Evolutionary conservation across 2,113 vertebrate genomes (phyloP), one percentile per base, ranked within the genome.

Genomic region (Vanacampus margaritifer): DNA sequence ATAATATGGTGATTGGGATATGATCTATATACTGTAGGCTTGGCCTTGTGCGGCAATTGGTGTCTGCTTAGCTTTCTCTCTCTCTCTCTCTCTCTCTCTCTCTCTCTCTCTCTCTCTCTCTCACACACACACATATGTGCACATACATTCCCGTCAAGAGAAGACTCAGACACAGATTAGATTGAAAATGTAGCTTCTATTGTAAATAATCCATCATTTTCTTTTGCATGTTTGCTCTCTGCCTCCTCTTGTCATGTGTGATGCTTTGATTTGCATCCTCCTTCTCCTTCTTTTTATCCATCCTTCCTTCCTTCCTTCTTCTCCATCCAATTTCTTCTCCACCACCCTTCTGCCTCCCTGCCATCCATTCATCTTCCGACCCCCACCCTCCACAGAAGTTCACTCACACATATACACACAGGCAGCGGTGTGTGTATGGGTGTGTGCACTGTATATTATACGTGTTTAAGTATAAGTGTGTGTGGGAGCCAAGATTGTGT

Each of bases 1-100:
- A 71, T 81, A 77, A 73, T 83, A 72, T 78, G 75, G 79, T 85
- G 81, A 86, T 85, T 86, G 82, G 76, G 76, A 80, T 72, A 79
- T 89, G 84, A 87, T 87, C 76, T 86, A 86, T 87, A 81, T 61
- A 59, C 32, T 59, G 57, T 78, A 45, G 63, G 68, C 82, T 75
- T 81, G 76, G 82, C 82, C 85, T 86, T 83, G 80, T 81, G 79
- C 71, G 67, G 71, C 63, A 76, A 83, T 85, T 76, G 76, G 65
- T 81, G 71, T 82, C 73, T 80, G 73, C 68, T 75, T 65, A 64
- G 35, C 59, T 60, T 3, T 2, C 26, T n/a, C 17, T 37, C 17
- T 36, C 17, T 36, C 3, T 59, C 35, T n/a, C 21, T 51, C 51
- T 24, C 60, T 48, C 58, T 46, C 64, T 60, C 46, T 43, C 59